Conservation (phyloP, 1,140 invertebrate genomes). For the Panagrolaimus sp. region DNA sequence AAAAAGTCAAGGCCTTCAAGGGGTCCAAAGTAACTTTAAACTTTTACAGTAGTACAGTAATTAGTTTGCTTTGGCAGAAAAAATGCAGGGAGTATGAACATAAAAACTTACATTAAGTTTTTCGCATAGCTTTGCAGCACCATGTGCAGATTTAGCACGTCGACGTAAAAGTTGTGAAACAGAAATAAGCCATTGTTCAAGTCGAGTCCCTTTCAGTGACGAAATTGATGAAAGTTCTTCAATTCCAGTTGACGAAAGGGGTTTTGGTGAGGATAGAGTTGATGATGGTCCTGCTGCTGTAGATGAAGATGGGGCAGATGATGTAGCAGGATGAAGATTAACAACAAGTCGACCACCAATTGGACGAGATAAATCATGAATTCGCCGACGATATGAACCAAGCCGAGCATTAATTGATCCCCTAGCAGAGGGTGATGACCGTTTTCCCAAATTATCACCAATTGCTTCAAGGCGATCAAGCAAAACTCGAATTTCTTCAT, state of each 20-base stretch:
- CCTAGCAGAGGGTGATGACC: background rate
- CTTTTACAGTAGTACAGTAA: too few species aligned
- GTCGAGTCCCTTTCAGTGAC: background rate
- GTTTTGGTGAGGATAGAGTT: background rate
- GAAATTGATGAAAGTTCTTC: conserved; percentile 1
- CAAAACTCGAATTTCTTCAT: background rate
- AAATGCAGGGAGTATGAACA: too few species aligned
- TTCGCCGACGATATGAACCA: background rate
- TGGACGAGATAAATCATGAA: background rate
- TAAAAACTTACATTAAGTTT: conserved; percentile 2
- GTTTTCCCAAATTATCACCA: background rate
- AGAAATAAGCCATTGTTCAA: background rate
- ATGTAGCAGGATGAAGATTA: background rate
- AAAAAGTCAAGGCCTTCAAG: too few species aligned
- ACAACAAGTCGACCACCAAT: conserved; percentile 8
- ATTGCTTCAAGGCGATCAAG: background rate
- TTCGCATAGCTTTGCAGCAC: background rate
- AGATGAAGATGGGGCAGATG: background rate
- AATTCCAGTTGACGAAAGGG: background rate
- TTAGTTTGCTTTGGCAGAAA: too few species aligned
- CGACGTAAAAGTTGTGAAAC: conserved; percentile 1
- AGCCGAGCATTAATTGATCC: background rate
- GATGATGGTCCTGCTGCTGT: background rate
- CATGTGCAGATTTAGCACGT: background rate
- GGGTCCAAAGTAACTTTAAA: too few species aligned